These are phyloP conservation scores for Epinephelus cyanopodus DNA, from an alignment of 2,113 vertebrate species.

Conservation along the genomic window DNA sequence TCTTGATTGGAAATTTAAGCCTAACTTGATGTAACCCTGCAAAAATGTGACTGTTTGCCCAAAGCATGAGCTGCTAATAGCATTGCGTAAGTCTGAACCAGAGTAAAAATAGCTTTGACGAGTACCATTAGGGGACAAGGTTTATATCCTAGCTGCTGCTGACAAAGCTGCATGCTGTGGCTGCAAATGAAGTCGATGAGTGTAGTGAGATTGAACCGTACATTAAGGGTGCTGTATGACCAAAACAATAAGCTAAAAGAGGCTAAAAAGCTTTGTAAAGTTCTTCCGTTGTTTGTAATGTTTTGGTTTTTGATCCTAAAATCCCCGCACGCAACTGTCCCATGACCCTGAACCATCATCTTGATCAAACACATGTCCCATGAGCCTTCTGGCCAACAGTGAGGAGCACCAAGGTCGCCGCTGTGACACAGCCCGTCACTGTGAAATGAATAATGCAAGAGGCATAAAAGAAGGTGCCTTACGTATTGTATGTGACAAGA, in stretches of 20 bases:
- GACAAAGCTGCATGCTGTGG: not conserved
- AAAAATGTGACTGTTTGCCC: not conserved
- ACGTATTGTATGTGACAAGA: slow-evolving; percentile 40
- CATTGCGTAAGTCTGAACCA: not conserved
- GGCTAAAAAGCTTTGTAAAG: not conserved
- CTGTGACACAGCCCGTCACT: slow-evolving; percentile 40
- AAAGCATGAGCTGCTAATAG: slow-evolving; percentile 7
- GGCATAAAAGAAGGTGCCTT: slow-evolving; percentile 4
- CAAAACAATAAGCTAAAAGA: not conserved
- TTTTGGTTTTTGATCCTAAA: not conserved
- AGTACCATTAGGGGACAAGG: not conserved
- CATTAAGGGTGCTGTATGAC: not conserved
- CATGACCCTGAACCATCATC: slow-evolving; percentile 2
- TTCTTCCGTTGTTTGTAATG: not conserved
- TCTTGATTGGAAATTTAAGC: slow-evolving; percentile 13
- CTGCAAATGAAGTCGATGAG: not conserved
- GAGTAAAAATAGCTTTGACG: not conserved
- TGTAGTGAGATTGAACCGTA: not conserved
- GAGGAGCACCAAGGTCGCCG: slow-evolving; percentile 52
- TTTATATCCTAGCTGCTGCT: not conserved
- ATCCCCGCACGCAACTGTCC: not conserved
- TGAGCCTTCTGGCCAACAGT: slow-evolving; percentile 27
- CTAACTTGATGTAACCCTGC: slow-evolving; percentile 11
- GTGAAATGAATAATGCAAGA: slow-evolving; percentile 59
- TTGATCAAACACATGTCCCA: slow-evolving; percentile 35